Conservation (phyloP, 2,113 vertebrate genomes). For the Hyla sarda region DNA sequence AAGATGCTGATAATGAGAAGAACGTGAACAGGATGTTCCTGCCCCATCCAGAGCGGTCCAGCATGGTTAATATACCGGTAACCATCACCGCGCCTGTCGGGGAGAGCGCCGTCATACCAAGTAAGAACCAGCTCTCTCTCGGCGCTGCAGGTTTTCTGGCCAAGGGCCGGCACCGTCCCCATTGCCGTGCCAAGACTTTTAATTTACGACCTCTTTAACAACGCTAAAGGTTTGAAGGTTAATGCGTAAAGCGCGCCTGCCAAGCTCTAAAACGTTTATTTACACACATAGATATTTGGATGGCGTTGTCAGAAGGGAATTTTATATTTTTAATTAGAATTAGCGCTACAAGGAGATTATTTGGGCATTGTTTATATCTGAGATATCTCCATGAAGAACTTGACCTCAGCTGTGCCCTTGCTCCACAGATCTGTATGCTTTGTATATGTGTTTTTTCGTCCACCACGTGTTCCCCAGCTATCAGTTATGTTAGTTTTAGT, state of each 20-base stretch:
- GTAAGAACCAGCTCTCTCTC: slow-evolving; percentile 73
- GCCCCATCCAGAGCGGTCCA: slow-evolving; percentile 72
- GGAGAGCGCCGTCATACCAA: slow-evolving; percentile 82
- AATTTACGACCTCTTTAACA: background rate
- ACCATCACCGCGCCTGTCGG: slow-evolving; percentile 81
- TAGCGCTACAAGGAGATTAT: background rate
- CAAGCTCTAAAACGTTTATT: slow-evolving; percentile 19
- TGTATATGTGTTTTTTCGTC: too few relatives aligned
- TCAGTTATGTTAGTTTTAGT: too few relatives aligned
- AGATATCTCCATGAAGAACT: background rate
- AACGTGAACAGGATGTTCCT: slow-evolving; percentile 82
- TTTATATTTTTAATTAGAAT: slow-evolving; percentile 2
- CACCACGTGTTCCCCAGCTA: too few relatives aligned
- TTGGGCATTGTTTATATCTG: background rate
- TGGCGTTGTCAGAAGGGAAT: background rate
- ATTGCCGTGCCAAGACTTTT: background rate
- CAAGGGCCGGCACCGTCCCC: background rate
- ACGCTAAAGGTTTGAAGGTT: slow-evolving; percentile 12
- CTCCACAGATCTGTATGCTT: too few relatives aligned
- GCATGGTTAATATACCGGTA: slow-evolving; percentile 79
- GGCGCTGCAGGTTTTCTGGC: background rate
- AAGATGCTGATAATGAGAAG: slow-evolving; percentile 90
- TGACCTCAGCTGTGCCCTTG: too few relatives aligned
- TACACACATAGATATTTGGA: background rate
- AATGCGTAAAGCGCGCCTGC: slow-evolving; percentile 3